Conservation (phyloP, 2,888 invertebrate genomes). For the Spodoptera exigua region DNA sequence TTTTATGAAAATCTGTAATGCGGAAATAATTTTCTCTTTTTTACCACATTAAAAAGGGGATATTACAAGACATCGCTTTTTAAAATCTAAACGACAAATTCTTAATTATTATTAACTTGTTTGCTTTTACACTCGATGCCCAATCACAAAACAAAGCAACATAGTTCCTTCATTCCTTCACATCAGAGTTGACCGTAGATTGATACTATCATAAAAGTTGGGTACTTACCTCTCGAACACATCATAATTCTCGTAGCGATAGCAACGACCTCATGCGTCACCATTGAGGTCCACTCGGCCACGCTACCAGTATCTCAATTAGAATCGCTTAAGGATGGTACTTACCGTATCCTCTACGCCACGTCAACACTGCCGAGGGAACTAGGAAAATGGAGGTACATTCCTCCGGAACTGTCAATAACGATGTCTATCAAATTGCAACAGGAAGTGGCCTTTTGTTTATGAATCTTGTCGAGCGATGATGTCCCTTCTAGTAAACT, state of each 20-base stretch:
- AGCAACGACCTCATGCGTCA: constrained; percentile 55
- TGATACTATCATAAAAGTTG: too few species aligned
- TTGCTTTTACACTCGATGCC: too few species aligned
- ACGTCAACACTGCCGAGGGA: constrained; percentile 33
- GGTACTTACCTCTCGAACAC: constrained; percentile 14
- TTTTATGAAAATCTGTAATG: constrained; percentile 23
- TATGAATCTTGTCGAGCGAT: constrained; percentile 25
- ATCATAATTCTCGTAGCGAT: constrained; percentile 44
- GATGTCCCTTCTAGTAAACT: constrained; percentile 11
- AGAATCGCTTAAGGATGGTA: constrained; percentile 60
- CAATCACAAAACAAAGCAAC: too few species aligned
- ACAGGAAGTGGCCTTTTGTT: constrained; percentile 49
- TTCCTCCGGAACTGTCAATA: constrained; percentile 48
- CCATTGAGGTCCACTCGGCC: constrained; percentile 56
- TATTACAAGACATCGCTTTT: too few species aligned
- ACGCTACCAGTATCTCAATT: constrained; percentile 65
- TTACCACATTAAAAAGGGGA: background rate
- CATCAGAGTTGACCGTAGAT: too few species aligned
- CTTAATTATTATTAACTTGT: too few species aligned
- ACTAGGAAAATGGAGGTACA: too few species aligned
- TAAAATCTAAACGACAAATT: too few species aligned
- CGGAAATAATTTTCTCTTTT: constrained; percentile 19
- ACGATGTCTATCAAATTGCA: constrained; percentile 51
- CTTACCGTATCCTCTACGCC: constrained; percentile 57
- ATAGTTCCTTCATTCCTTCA: too few species aligned